Percentiles rank a stretch among this genome's conserved stretches.
Evolutionary conservation across 2,888 invertebrate genomes (phyloP).

Genomic region (Patella caerulea): DNA sequence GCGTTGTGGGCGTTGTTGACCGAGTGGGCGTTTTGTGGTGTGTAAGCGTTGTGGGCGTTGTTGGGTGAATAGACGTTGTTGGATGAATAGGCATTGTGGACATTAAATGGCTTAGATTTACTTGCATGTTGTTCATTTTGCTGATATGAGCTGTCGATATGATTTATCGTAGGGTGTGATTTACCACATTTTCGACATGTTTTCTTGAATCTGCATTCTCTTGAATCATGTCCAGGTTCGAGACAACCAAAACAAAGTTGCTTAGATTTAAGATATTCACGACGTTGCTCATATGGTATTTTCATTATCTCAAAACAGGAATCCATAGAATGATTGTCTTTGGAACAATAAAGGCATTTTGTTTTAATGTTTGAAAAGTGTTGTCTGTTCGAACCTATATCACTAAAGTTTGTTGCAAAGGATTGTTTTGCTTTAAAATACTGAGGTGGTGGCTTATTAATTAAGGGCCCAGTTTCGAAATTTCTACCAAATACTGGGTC

Average conservation of each 20-base stretch:
- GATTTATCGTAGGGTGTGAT: not conserved
- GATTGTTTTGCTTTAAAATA: not conserved
- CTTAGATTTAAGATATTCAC: not conserved
- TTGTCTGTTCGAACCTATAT: not conserved
- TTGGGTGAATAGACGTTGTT: not conserved
- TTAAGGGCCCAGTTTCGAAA: not conserved
- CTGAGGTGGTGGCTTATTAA: not conserved
- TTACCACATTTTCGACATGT: constrained; percentile 6
- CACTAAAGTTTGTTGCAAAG: not conserved
- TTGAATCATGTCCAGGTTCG: not conserved
- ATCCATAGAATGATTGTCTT: not conserved
- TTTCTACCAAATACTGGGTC: not conserved
- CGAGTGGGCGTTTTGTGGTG: too few species aligned
- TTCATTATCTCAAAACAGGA: not conserved
- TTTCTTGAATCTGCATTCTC: not conserved
- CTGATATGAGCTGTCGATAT: not conserved
- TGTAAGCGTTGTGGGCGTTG: too few species aligned
- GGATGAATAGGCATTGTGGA: too few species aligned
- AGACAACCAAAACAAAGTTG: constrained; percentile 10
- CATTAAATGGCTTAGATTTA: not conserved
- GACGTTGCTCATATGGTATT: not conserved
- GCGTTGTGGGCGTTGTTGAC: not conserved
- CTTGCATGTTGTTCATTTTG: not conserved
- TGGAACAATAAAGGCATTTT: not conserved
- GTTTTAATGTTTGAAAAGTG: not conserved